These are phyloP conservation scores for Coleophora flavipennella DNA, from an alignment of 2,888 invertebrate genomes.

Conservation along the genomic window DNA sequence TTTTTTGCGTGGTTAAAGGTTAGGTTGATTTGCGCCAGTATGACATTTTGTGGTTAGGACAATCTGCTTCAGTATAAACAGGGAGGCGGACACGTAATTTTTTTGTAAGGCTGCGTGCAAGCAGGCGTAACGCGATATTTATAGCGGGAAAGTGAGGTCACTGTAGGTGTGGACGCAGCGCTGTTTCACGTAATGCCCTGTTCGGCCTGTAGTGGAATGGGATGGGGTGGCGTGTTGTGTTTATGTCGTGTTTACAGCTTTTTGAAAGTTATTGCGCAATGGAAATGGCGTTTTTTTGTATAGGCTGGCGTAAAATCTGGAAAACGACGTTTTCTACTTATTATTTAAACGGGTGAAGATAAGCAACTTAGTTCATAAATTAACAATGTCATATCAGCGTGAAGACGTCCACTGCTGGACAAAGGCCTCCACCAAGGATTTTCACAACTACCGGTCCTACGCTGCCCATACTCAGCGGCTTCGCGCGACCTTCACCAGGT, in stretches of 20 bases:
- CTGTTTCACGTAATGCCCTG: conserved; percentile 29
- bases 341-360: too few species aligned
- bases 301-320: not conserved
- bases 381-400: too few species aligned
- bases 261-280: not conserved
- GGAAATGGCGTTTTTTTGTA: not conserved
- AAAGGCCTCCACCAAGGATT: too few species aligned
- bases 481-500: too few species aligned
- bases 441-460: too few species aligned
- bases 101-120: conserved; percentile 34
- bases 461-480: too few species aligned
- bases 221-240: conserved; percentile 20
- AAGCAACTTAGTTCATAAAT: too few species aligned
- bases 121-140: conserved; percentile 54
- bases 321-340: not conserved
- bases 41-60: too few species aligned
- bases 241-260: not conserved
- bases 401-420: too few species aligned
- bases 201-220: conserved; percentile 31
- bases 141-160: conserved; percentile 42
- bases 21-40: too few species aligned
- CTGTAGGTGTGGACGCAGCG: conserved; percentile 28
- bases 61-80: too few species aligned
- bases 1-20: too few species aligned
- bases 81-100: conserved; percentile 28